A percentile compares a stretch with the other conserved stretches of the same genome.
Conservation (phyloP, 23 tunicate species). For the Corella eumyota region DNA sequence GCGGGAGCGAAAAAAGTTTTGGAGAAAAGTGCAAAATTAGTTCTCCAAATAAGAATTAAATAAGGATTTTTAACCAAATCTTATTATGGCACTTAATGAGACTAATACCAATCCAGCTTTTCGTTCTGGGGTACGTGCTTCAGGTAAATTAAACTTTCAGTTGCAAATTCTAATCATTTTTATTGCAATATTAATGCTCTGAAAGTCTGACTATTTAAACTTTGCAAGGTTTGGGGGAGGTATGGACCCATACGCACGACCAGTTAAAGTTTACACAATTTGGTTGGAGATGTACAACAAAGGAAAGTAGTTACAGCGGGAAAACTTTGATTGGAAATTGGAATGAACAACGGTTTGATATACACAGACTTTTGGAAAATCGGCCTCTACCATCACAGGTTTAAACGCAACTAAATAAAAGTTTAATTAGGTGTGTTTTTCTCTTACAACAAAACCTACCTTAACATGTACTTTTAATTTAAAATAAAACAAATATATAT, state of each 20-base stretch:
- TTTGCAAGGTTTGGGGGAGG: constrained; percentile 73
- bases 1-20: no score
- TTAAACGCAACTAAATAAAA: no score
- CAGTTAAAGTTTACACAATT: constrained; percentile 67
- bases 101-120: constrained; percentile 40
- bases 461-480: no score
- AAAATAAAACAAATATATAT: no score
- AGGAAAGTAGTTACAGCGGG: constrained; percentile 77
- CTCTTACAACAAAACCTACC: no score
- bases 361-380: constrained; percentile 11
- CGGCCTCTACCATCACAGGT: constrained; percentile 67
- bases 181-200: no score
- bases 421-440: no score
- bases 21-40: no score
- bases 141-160: constrained; percentile 23
- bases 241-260: constrained; percentile 94
- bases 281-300: constrained; percentile 96
- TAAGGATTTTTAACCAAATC: no score
- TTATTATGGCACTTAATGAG: constrained; percentile 54
- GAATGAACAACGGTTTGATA: constrained; percentile 78
- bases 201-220: no score
- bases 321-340: constrained; percentile 83
- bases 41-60: no score
- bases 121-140: constrained; percentile 67
- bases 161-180: not conserved